phyloP scores from a whole-genome alignment of 2,888 invertebrate genomes.

The Oxycera nigricornis region DNA sequence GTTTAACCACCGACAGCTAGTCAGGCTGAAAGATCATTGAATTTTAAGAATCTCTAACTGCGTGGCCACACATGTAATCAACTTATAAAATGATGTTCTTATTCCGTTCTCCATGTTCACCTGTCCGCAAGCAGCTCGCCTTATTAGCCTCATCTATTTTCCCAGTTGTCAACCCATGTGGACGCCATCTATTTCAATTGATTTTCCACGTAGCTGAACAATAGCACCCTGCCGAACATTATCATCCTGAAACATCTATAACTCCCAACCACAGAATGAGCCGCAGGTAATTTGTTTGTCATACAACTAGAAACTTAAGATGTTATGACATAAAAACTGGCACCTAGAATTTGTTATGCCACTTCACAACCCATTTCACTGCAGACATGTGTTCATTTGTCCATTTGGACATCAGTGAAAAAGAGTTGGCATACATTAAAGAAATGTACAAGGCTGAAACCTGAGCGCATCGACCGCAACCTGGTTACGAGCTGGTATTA shows the following conservation, averaged over 20 bases:
- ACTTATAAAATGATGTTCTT: too few relatives aligned
- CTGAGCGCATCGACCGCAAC: background rate
- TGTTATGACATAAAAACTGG: constrained; percentile 36
- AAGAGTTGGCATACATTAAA: constrained; percentile 11
- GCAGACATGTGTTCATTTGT: background rate
- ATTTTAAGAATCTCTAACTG: too few relatives aligned
- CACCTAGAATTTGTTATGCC: constrained; percentile 23
- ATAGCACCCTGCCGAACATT: constrained; percentile 19
- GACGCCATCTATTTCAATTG: background rate
- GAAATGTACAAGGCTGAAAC: background rate
- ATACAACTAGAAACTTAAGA: constrained; percentile 34
- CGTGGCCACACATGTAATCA: too few relatives aligned
- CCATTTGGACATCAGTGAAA: constrained; percentile 23
- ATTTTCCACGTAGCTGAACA: background rate
- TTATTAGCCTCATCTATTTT: background rate
- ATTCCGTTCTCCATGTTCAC: too few relatives aligned
- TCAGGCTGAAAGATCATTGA: too few relatives aligned
- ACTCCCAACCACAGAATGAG: background rate
- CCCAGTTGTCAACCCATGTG: background rate
- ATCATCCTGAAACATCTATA: constrained; percentile 25
- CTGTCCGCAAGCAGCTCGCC: too few relatives aligned
- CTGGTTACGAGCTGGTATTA: constrained; percentile 21
- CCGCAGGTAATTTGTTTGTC: constrained; percentile 22
- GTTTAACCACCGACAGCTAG: too few relatives aligned
- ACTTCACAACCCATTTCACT: background rate